Conservation (phyloP, 2,113 vertebrate genomes). For the Oreotragus oreotragus region DNA sequence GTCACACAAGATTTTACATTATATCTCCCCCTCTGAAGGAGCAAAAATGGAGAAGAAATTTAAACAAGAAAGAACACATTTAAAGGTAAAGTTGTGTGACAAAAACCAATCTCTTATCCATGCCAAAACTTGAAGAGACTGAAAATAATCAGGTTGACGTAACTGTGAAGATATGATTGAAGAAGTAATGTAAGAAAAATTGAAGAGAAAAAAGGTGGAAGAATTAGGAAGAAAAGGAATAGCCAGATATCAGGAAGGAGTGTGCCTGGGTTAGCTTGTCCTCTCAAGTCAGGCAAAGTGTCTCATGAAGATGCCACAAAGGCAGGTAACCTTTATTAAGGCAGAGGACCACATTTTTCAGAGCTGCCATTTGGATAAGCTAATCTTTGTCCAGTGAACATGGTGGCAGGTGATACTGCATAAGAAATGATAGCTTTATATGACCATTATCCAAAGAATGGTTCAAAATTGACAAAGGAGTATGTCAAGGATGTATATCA, state of each 20-base stretch:
- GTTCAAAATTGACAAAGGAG: not conserved
- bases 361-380: not conserved
- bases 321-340: not conserved
- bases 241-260: not conserved
- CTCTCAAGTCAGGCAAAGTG: not conserved
- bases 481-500: not conserved
- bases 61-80: not conserved
- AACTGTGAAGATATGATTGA: not conserved
- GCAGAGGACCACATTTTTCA: not conserved
- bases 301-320: not conserved
- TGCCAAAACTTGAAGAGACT: not conserved
- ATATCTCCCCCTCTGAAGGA: not conserved
- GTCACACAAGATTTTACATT: not conserved
- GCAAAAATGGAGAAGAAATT: not conserved
- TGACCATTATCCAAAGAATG: not conserved
- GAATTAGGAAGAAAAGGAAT: not conserved
- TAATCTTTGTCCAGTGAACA: not conserved
- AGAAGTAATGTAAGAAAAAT: not conserved
- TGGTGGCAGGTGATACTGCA: not conserved
- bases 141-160: not conserved
- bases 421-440: not conserved
- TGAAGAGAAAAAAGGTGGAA: not conserved
- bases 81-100: not conserved
- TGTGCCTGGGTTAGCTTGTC: not conserved
- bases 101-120: not conserved